These are phyloP conservation scores for Orussus abietinus DNA, from an alignment of 1,140 invertebrate species.

Conservation along the genomic window DNA sequence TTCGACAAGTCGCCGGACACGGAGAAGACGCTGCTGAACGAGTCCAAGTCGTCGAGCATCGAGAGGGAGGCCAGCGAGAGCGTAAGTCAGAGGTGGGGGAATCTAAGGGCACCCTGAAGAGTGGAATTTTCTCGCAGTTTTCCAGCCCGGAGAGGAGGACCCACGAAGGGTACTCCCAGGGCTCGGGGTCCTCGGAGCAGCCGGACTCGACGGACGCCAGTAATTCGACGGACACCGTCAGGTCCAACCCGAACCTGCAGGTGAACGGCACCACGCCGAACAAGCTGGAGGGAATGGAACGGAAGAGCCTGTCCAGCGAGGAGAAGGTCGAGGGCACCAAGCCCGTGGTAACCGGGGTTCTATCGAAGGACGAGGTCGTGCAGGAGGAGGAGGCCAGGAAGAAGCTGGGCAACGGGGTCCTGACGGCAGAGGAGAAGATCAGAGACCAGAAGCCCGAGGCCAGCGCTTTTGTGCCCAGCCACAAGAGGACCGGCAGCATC, in stretches of 20 bases:
- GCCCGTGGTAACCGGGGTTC: conserved; percentile 63
- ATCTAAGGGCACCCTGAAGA: conserved; percentile 15
- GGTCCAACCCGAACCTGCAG: conserved; percentile 40
- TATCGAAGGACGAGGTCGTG: conserved; percentile 62
- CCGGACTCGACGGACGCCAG: conserved; percentile 40
- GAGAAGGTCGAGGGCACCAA: conserved; percentile 57
- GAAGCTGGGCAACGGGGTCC: conserved; percentile 46
- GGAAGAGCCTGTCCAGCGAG: conserved; percentile 38
- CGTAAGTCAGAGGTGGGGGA: conserved; percentile 24
- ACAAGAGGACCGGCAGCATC: conserved; percentile 44
- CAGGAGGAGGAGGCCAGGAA: conserved; percentile 51
- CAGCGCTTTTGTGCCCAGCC: conserved; percentile 40
- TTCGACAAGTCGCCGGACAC: conserved; percentile 49
- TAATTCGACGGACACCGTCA: conserved; percentile 37
- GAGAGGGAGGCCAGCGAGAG: conserved; percentile 44
- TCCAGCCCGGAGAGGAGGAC: conserved; percentile 26
- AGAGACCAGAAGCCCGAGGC: conserved; percentile 28
- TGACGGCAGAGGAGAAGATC: conserved; percentile 37
- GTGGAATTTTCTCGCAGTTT: conserved; percentile 19
- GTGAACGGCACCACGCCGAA: conserved; percentile 37
- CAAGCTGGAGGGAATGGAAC: conserved; percentile 33
- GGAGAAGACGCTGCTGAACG: conserved; percentile 41
- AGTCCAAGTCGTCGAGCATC: conserved; percentile 37
- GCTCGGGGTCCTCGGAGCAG: conserved; percentile 37
- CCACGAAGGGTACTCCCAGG: conserved; percentile 33